Percentiles rank a stretch among this genome's conserved stretches.
phyloP scores from a whole-genome alignment of 2,797 vertebrate species.

The Argentina silus region DNA sequence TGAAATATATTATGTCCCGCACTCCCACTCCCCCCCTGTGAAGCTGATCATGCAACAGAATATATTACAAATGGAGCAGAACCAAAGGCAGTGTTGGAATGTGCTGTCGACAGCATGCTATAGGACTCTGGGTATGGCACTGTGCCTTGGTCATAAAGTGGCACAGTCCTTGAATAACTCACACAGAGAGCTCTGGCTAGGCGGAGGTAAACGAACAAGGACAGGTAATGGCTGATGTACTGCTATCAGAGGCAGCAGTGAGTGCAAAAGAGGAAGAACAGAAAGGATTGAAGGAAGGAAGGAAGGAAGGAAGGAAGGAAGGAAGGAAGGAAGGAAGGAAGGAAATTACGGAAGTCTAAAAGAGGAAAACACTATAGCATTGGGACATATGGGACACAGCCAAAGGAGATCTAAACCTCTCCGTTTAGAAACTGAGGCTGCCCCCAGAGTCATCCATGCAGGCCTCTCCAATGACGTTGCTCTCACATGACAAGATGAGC shows the following conservation, averaged over 20 bases:
- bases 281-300: not conserved
- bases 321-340: not conserved
- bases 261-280: not conserved
- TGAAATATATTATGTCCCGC: no score
- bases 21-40: not conserved
- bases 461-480: not conserved
- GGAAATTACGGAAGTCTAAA: no score
- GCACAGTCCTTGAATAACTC: not conserved
- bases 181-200: not conserved
- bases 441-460: not conserved
- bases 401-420: not conserved
- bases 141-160: not conserved
- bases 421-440: not conserved
- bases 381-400: not conserved
- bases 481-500: not conserved
- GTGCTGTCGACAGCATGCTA: not conserved
- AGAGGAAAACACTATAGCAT: not conserved
- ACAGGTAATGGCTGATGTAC: not conserved
- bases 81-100: not conserved
- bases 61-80: not conserved
- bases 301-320: not conserved
- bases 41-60: not conserved
- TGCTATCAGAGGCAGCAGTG: no score
- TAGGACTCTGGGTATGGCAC: not conserved
- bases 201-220: not conserved